Evolutionary conservation across 2,888 invertebrate species (phyloP), one percentile per base, ranked within the genome.

Genomic region (Meta bourneti): DNA sequence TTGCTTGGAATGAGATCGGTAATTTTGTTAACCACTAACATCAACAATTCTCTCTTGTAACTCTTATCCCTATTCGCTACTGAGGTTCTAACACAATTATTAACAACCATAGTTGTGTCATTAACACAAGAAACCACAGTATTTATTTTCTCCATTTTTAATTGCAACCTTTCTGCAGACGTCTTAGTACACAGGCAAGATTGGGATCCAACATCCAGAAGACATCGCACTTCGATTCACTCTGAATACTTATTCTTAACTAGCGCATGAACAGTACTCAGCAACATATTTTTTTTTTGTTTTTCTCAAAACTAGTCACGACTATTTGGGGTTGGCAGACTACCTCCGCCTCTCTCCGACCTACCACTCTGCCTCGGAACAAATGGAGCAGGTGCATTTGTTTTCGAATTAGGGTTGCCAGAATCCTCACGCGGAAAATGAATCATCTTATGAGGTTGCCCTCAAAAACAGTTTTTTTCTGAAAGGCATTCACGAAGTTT

Each of bases 1-100:
- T 80, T 69, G 69, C 69, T 61, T n/a, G 49, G 77, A 77, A 80
- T 69, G 6, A 34, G 69, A 77, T 77, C 77, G 13, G 77, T 77
- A 16, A 80, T 69, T 48, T 70, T 61, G 2, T 69, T 48, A 0
- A 80, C 70, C 8, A 69, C 48, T 6, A 80, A 80, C 49, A 80
- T 69, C 0, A 9, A 34, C 13, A 80, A 69, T 7, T 69, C 48
- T 48, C 34, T 69, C 8, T 52, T 51, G n/a, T n/a, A 82, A 72
- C 52, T 82, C 13, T 72, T 82, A 72, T 72, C 51, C 51, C 20
- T 82, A 20, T 82, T 82, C 49, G 82, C 51, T 5, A 72, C 6
- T 0, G 19, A 51, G 7, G 34, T 80, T 16, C 11, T 82, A 51
- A 82, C 52, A n/a, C n/a, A n/a, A n/a, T n/a, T 54, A 0, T 80